Evolutionary conservation across 2,888 invertebrate species (phyloP).

Genomic region (Nycteola revayana): DNA sequence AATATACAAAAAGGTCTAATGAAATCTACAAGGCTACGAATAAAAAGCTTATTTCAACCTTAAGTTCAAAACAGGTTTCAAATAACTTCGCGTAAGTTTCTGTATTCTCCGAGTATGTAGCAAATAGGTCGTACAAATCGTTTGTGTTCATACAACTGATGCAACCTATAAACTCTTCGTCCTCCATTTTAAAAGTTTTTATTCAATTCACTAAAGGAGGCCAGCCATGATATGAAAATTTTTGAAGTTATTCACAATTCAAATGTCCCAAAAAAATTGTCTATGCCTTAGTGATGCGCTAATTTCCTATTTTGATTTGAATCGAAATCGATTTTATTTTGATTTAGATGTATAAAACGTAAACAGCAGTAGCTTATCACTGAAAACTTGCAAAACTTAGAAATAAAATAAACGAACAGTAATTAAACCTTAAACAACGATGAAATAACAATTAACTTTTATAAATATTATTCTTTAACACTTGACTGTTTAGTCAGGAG

Average conservation of each 20-base stretch:
- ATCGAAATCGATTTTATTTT: constrained; percentile 20
- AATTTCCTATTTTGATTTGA: background rate
- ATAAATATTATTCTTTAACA: too few species aligned
- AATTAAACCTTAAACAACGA: too few species aligned
- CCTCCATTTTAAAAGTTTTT: constrained; percentile 48
- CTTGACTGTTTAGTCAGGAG: too few species aligned
- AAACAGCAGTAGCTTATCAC: too few species aligned
- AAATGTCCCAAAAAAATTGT: constrained; percentile 26
- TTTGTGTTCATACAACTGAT: constrained; percentile 73
- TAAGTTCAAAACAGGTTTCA: constrained; percentile 71
- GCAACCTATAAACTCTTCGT: constrained; percentile 75
- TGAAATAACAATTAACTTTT: too few species aligned
- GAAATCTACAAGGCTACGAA: too few species aligned
- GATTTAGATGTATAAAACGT: too few species aligned
- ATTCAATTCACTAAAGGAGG: constrained; percentile 39
- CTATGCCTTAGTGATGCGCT: constrained; percentile 25
- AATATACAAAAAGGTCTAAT: too few species aligned
- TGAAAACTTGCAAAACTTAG: too few species aligned
- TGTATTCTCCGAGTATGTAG: constrained; percentile 63
- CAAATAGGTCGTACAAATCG: constrained; percentile 77
- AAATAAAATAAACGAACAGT: too few species aligned
- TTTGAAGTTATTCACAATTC: constrained; percentile 19
- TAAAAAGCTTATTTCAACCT: constrained; percentile 45
- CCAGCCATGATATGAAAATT: constrained; percentile 29
- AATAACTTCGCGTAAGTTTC: constrained; percentile 71